Base-by-base conservation (phyloP, 2,113 vertebrate genomes). In the Origma solitaria region DNA sequence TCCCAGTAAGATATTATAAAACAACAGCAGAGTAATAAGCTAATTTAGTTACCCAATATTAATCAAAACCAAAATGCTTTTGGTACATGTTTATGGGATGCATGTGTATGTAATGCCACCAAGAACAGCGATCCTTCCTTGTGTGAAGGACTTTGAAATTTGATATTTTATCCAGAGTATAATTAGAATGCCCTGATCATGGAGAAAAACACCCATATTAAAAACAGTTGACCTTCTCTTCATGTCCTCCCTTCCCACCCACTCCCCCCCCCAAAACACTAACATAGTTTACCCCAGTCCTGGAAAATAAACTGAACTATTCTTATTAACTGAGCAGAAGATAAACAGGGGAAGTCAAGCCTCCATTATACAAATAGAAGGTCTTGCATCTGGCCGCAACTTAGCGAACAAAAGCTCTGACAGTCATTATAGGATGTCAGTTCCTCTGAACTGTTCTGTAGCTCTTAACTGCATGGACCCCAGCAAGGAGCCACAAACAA, bases 151-250 rank as follows among this genome's bases (percentile, higher is more conserved):
- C 88, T 93, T 86, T 40, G 84, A 93, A 94, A 94, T 68, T 13
- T 31, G 60, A n/a, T 86, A 86, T 68, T 78, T 94, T 56, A 78
- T 70, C 56, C 64, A 65, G 28, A 35, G 14, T 93, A 92, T 83
- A 94, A 88, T 94, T 90, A 90, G 88, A 86, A 93, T 71, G 33
- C 40, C 45, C 58, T 77, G 86, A 82, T 47, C 75, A 58, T 4
- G 30, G 38, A 77, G 58, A 57, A 90, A 86, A 87, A 69, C 13
- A 47, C 3, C 66, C 60, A 31, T n/a, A 91, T 35, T 40, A 88
- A 65, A 86, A 77, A 54, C 50, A 78, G 54, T 25, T 88, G 72
- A 90, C 51, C 45, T 44, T 53, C 27, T 61, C 76, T 62, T 77
- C 42, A 54, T 66, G 51, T 44, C 22, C 13, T 86, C 12, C 33